Conservation (phyloP, 2,113 vertebrate species). For the Limnothrissa miodon region DNA sequence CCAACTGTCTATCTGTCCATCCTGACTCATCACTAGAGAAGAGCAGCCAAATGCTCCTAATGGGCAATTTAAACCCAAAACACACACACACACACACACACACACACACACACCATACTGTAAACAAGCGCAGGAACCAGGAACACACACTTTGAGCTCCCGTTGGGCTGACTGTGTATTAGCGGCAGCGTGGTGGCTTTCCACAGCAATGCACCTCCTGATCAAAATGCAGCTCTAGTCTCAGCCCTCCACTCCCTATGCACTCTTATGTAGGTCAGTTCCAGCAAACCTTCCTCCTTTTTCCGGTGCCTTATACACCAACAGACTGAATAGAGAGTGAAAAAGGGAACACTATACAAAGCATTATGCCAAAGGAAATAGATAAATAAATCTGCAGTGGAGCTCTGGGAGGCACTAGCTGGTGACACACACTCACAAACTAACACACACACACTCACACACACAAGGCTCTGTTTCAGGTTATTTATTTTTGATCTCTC, state of each 20-base stretch:
- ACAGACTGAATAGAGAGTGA: neutral
- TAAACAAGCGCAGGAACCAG: neutral
- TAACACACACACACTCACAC: conserved; percentile 13
- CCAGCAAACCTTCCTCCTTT: neutral
- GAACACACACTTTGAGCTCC: neutral
- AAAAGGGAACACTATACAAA: neutral
- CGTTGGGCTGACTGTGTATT: neutral
- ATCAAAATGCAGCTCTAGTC: neutral
- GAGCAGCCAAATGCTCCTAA: neutral
- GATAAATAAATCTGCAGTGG: neutral
- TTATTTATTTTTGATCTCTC: conserved; percentile 19
- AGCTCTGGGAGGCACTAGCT: neutral
- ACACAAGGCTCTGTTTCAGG: neutral
- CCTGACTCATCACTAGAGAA: neutral
- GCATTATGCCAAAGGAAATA: neutral
- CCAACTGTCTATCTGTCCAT: neutral
- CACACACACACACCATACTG: neutral
- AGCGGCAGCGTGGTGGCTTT: neutral
- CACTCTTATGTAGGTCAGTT: neutral
- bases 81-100: neutral
- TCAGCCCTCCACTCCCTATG: neutral
- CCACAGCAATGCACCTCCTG: neutral
- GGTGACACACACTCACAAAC: conserved; percentile 7
- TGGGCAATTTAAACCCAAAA: neutral
- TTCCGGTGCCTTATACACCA: neutral